Evolutionary conservation across 2,113 vertebrate genomes (phyloP).

Genomic region (Carassius gibelio): DNA sequence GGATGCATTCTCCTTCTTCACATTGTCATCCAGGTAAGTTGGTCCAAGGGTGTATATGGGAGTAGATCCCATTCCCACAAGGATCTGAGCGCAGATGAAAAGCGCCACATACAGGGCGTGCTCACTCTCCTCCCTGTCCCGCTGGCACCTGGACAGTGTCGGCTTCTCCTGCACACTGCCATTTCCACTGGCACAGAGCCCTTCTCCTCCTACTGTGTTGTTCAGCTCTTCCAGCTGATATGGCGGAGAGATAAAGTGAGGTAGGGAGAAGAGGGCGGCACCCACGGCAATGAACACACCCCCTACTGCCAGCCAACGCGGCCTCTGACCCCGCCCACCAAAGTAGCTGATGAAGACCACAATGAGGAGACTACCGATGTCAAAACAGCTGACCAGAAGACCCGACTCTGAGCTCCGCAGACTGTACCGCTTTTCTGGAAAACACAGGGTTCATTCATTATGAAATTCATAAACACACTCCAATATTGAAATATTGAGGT

Average conservation of each 20-base stretch:
- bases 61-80: constrained; percentile 97
- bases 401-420: constrained; percentile 95
- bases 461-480: background rate
- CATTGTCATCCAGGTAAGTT: constrained; percentile 97
- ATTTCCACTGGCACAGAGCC: constrained; percentile 84
- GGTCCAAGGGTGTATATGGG: constrained; percentile 98
- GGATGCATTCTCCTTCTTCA: constrained; percentile 97
- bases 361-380: constrained; percentile 94
- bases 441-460: background rate
- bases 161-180: constrained; percentile 72
- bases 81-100: constrained; percentile 79
- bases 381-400: constrained; percentile 97
- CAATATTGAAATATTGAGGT: background rate
- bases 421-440: constrained; percentile 88
- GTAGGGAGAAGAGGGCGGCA: constrained; percentile 91
- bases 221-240: constrained; percentile 94
- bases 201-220: constrained; percentile 82
- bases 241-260: constrained; percentile 95
- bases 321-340: constrained; percentile 89
- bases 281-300: constrained; percentile 90
- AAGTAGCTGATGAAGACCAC: constrained; percentile 99
- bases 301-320: constrained; percentile 92
- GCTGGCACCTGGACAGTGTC: constrained; percentile 73
- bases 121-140: constrained; percentile 85
- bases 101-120: constrained; percentile 89